These are phyloP conservation scores for Glaucopsyche alexis DNA, from an alignment of 2,888 invertebrate genomes.

Conservation along the genomic window DNA sequence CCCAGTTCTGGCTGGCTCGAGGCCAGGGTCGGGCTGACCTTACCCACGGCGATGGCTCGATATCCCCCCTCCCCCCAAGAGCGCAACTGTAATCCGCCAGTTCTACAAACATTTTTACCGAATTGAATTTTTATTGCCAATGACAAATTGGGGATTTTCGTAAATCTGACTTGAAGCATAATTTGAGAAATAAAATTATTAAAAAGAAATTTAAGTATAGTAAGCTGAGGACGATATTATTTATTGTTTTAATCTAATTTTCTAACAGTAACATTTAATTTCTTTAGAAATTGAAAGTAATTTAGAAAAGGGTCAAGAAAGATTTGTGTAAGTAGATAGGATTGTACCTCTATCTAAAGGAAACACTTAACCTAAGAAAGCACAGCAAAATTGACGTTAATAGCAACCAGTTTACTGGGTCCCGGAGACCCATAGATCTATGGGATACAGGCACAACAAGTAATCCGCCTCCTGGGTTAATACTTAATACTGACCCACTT, in stretches of 20 bases:
- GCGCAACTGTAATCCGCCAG: neutral
- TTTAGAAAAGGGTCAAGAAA: neutral
- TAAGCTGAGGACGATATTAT: neutral
- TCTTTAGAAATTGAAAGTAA: neutral
- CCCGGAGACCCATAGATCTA: slow-evolving; percentile 32
- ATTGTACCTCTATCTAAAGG: neutral
- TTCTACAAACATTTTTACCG: slow-evolving; percentile 14
- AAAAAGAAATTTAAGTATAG: neutral
- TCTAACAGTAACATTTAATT: neutral
- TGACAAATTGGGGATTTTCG: neutral
- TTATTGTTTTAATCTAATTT: neutral
- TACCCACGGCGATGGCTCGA: slow-evolving; percentile 34
- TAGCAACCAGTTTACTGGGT: slow-evolving; percentile 29
- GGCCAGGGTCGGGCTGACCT: slow-evolving; percentile 39
- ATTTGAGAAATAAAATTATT: neutral
- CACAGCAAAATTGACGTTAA: slow-evolving; percentile 19
- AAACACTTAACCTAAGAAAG: slow-evolving; percentile 18
- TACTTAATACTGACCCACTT: slow-evolving; percentile 66
- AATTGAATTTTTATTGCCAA: slow-evolving; percentile 7
- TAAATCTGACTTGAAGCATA: neutral
- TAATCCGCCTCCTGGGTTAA: slow-evolving; percentile 45
- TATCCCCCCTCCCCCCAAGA: slow-evolving; percentile 13
- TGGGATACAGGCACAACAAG: slow-evolving; percentile 35
- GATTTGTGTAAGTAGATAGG: neutral
- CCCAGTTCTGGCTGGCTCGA: slow-evolving; percentile 40